Base-by-base conservation (phyloP, 2,888 invertebrate species). In the Allygus modestus region DNA sequence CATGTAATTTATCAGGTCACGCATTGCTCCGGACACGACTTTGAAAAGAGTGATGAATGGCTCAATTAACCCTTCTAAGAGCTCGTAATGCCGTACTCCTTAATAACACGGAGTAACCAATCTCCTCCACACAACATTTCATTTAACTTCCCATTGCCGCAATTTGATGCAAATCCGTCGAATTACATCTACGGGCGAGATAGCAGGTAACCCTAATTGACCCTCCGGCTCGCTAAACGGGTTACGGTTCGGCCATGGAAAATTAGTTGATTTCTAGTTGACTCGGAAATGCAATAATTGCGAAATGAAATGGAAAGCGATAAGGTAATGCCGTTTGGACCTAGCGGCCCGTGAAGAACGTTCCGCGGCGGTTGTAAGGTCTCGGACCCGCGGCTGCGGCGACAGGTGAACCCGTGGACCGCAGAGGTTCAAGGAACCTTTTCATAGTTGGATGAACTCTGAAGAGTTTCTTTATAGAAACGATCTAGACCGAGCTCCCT, bases 281-380 rank as follows among this genome's bases (percentile, higher is more conserved):
- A n/a, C 31, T 71, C 33, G 2, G 23, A 37, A 71, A 71, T 71
- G 71, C 28, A 69, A 31, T 69, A 17, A 41, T 71, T 71, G 71
- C 71, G 31, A 71, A 71, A 71, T 12, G 71, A 71, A 71, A 71
- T 41, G 41, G 33, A 71, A 71, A 71, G 33, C 71, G 33, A 31
- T 5, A 37, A 71, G n/a, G 71, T n/a, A 17, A 69, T 69, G 31
- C 1, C 17, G 71, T 1, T 20, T n/a, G 71, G 31, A 31, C 2
- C 26, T 12, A 20, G 61, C 12, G 31, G 69, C 11, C 61, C 26
- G 61, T 69, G 31, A 69, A 28, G 9, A 5, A 5, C 69, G 69
- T 69, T 31, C 33, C 33, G 17, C 17, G 4, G 69, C 26, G 69
- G 69, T 69, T 15, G n/a, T 23, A 28, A 28, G 61, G 61, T 61